Evolutionary conservation across 2,797 vertebrate species (phyloP), one percentile per base, ranked within the genome.

Genomic region (Phoebastria nigripes): DNA sequence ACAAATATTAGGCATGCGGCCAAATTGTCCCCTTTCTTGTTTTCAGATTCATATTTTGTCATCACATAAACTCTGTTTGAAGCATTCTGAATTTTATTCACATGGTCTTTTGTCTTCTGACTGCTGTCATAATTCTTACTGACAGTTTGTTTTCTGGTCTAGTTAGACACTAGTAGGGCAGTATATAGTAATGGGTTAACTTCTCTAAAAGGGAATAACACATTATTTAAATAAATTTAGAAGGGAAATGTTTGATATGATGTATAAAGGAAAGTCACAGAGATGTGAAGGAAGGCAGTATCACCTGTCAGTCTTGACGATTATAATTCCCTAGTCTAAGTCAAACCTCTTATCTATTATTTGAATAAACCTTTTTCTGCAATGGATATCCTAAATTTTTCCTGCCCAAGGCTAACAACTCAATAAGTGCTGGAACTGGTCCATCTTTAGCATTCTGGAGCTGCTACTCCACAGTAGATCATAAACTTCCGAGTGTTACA

Each of bases 301-400:
- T 94, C 94, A 94, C 91, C 79, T 92, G 95, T 87, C 92, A 95
- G 59, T 95, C 82, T 89, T 81, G 44, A 92, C 61, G 87, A 89
- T 85, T 82, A 56, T 49, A 94, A 95, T 82, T 94, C 33, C 69
- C 29, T 62, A 74, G 46, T 89, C 62, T 91, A 58, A 91, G 49
- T 82, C 52, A 92, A 93, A 69, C 8, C 26, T 91, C 74, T 54
- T 8, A 82, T 63, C n/a, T 55, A 87, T 73, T 87, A 86, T 82
- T 91, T 91, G 33, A 96, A 86, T 81, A 95, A 93, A 81, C 8
- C 33, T 55, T 85, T 87, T 85, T 63, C 81, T 80, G 12, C 54
- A 77, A 70, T 59, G 18, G 74, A 67, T 82, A 93, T 54, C 87
- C 71, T 49, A 74, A 41, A 1, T 78, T 67, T 91, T 87, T 90